Base-by-base conservation (phyloP, 2,888 invertebrate species). In the Asteroscopus sphinx region DNA sequence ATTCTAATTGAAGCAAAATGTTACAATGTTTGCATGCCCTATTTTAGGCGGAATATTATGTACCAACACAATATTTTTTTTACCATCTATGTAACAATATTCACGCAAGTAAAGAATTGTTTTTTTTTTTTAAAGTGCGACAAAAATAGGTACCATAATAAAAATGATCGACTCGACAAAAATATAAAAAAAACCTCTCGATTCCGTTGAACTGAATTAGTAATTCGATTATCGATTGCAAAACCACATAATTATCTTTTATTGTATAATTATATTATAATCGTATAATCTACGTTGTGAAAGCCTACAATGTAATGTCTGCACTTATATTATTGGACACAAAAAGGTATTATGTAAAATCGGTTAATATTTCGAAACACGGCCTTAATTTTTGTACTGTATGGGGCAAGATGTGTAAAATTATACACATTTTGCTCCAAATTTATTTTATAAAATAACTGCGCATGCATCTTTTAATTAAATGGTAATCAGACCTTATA, bases 221-320 rank as follows among this genome's bases (percentile, higher is more conserved):
- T 64, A 55, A 74, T 57, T 54, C 48, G 59, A 66, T 76, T 61
- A 74, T 73, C 66, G 77, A 68, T 73, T 72, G 64, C 55, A 61
- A 57, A 63, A 49, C 1, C 37, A 15, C 7, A 42, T 16, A 46
- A 47, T 55, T 58, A 72, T 70, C 63, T 68, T 68, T 72, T 65
- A 68, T 72, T 49, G 42, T 46, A 47, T 65, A 61, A 60, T 72
- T 67, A 58, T 53, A 70, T 65, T 60, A 65, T 71, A 63, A 64
- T 79, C 60, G 68, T 60, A 35, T 69, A 71, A 61, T 45, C 37
- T 46, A n/a, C 41, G 55, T 74, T 77, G 63, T 55, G 75, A 30
- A 45, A 51, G 56, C 54, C 42, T 41, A 40, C 28, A 52, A 54
- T 64, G 15, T 33, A 44, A 48, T 46, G 30, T 12, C 12, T 36